phyloP scores from a whole-genome alignment of 2,113 vertebrate species.

The Rafetus swinhoei region DNA sequence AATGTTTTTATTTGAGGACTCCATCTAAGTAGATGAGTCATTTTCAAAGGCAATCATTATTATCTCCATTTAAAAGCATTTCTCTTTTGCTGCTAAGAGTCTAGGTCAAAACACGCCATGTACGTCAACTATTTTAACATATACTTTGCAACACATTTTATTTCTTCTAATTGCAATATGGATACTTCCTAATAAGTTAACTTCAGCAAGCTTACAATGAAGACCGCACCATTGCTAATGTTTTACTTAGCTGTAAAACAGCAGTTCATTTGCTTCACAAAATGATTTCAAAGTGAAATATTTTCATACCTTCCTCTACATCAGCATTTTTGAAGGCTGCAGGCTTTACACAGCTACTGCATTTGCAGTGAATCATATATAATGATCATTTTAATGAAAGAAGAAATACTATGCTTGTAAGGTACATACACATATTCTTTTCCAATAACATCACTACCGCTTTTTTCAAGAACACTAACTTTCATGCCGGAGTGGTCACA shows the following conservation, averaged over 20 bases:
- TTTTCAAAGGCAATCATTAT: slow-evolving; percentile 40
- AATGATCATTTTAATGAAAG: slow-evolving; percentile 49
- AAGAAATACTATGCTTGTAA: slow-evolving; percentile 44
- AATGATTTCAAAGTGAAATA: slow-evolving; percentile 37
- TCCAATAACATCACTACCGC: slow-evolving; percentile 7
- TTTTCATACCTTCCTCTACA: slow-evolving; percentile 26
- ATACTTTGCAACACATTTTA: neutral
- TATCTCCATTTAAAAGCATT: neutral
- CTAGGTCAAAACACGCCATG: slow-evolving; percentile 17
- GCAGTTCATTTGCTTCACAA: slow-evolving; percentile 17
- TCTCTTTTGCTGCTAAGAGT: neutral
- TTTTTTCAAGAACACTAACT: slow-evolving; percentile 36
- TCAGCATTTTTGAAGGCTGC: slow-evolving; percentile 67
- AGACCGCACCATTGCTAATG: neutral
- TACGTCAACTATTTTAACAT: neutral
- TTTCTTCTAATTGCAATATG: slow-evolving; percentile 8
- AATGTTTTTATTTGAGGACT: slow-evolving; percentile 44
- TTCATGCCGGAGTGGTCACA: slow-evolving; percentile 42
- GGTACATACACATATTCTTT: slow-evolving; percentile 22
- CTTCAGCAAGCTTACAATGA: neutral
- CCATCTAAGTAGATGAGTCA: slow-evolving; percentile 4
- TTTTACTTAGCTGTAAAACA: slow-evolving; percentile 10
- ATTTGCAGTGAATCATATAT: slow-evolving; percentile 67
- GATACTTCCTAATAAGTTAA: neutral
- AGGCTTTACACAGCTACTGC: slow-evolving; percentile 29